These are phyloP conservation scores for Podarcis muralis DNA, from an alignment of 2,113 vertebrate species.

Conservation along the genomic window DNA sequence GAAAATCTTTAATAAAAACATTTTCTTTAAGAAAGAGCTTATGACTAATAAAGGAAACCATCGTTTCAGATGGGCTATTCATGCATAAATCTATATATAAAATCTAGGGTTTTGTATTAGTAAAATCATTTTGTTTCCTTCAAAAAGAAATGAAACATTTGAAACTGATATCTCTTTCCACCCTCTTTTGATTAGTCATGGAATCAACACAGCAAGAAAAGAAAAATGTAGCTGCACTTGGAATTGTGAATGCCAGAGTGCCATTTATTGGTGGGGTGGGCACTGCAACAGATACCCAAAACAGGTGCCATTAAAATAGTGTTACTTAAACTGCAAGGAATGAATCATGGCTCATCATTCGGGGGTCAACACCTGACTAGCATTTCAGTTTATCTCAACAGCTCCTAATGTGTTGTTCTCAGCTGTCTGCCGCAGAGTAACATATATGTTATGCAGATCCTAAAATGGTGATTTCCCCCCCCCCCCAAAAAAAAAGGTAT, in stretches of 20 bases:
- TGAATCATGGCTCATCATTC: background rate
- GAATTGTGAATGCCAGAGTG: background rate
- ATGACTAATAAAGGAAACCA: background rate
- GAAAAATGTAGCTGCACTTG: background rate
- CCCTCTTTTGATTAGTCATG: background rate
- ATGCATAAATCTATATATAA: conserved; percentile 8
- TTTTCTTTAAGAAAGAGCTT: background rate
- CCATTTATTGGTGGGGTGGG: background rate
- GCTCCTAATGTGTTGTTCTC: background rate
- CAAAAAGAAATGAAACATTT: background rate
- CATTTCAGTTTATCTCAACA: background rate
- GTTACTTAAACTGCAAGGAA: background rate
- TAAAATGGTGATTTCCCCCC: no score
- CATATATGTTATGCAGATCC: background rate
- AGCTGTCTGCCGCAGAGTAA: no score
- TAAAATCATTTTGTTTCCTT: background rate
- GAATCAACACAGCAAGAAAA: background rate
- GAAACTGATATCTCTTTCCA: background rate
- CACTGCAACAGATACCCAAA: background rate
- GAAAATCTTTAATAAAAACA: background rate
- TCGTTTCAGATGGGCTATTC: background rate
- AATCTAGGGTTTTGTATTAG: background rate
- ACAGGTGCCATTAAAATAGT: background rate
- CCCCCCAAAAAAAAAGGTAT: background rate
- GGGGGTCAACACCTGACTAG: background rate